Evolutionary conservation across 2,888 invertebrate species (phyloP).

Genomic region (Limnephilus lunatus): DNA sequence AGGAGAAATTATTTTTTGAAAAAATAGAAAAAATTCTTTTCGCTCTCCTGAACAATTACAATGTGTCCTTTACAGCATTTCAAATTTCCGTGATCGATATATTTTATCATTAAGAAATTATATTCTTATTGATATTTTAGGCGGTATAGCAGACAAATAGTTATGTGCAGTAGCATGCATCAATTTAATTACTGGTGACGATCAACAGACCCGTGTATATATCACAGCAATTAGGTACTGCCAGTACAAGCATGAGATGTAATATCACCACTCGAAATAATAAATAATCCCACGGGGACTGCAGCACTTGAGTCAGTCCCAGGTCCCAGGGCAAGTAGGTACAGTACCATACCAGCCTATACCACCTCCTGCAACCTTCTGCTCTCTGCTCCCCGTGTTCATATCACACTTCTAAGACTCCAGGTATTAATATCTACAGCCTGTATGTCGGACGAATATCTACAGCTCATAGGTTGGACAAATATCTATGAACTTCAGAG

Average conservation of each 20-base stretch:
- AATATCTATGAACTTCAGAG: too few relatives aligned
- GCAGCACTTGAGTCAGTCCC: not conserved
- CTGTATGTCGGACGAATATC: too few relatives aligned
- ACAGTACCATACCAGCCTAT: not conserved
- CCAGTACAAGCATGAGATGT: not conserved
- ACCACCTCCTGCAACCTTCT: not conserved
- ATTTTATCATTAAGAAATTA: too few relatives aligned
- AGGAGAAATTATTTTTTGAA: too few relatives aligned
- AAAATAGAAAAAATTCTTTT: too few relatives aligned
- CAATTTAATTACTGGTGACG: conserved; percentile 27
- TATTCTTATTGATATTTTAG: not conserved
- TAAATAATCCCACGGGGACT: conserved; percentile 29
- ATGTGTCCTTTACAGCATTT: too few relatives aligned
- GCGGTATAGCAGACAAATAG: not conserved
- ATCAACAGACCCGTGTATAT: conserved; percentile 2
- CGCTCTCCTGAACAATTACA: too few relatives aligned
- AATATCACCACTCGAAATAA: conserved; percentile 17
- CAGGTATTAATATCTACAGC: too few relatives aligned
- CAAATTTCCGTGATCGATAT: too few relatives aligned
- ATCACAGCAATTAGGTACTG: not conserved
- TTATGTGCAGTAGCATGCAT: not conserved
- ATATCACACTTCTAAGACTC: not conserved
- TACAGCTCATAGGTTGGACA: too few relatives aligned
- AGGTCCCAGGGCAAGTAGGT: not conserved
- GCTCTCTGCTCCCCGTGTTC: not conserved